Evolutionary conservation across 1,140 invertebrate species (phyloP), one percentile per base, ranked within the genome.

Genomic region (Trichonephila clavata): DNA sequence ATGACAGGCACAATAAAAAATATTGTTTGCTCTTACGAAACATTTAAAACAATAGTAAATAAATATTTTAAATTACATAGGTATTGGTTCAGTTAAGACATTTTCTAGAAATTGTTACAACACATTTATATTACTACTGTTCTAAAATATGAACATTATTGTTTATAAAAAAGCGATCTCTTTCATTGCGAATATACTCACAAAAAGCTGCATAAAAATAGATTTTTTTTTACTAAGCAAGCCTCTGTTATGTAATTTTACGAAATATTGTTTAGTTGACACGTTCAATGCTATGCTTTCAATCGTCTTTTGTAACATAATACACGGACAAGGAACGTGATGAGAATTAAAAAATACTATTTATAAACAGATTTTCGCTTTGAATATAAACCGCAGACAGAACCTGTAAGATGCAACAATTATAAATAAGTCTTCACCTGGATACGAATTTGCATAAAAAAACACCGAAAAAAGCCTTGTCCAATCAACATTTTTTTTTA

Each of bases 371-470:
- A 20, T 10, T 7, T 59, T 21, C 13, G 16, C 21, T 84, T 27
- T 27, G n/a, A 84, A 84, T 59, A 59, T 59, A n/a, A 84, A 60
- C 27, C 83, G 60, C 50, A 50, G 57, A 13, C 6, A 59, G 21
- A 21, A 84, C n/a, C 59, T 59, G 50, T 60, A 84, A 84, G 14
- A 59, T 8, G 14, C 27, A 50, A 10, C 50, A 84, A n/a, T 27
- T 60, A 59, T 84, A 77, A 77, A 32, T 77, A 84, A 84, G n/a
- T 84, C 43, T 59, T 84, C 57, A 32, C 57, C 21, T 24, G 27
- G 13, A 21, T 84, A 21, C 20, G 10, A 84, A 84, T 84, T 84
- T 84, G 50, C 83, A 84, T 84, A 6, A 60, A 59, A 84, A 68
- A 13, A 60, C n/a, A 24, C n/a, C 21, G 43, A n/a, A 6, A n/a